Percentiles rank a stretch among this genome's conserved stretches.
phyloP scores from a whole-genome alignment of 2,888 invertebrate genomes.

The Candidula unifasciata region DNA sequence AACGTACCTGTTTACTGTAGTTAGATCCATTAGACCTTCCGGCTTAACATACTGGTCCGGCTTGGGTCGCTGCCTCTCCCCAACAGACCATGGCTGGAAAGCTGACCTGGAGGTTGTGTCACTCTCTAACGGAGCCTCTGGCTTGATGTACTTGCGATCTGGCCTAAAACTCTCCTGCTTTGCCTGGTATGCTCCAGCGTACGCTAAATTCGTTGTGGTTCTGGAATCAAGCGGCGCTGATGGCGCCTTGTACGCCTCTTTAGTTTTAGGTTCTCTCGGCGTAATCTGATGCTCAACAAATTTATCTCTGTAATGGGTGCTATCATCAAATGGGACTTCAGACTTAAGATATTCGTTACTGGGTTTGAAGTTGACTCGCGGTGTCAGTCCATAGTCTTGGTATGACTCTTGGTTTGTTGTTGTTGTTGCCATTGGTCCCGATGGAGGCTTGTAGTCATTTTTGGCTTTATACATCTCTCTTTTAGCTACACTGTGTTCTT shows the following conservation, averaged over 20 bases:
- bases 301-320: slow-evolving; percentile 59
- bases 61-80: slow-evolving; percentile 45
- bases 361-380: slow-evolving; percentile 50
- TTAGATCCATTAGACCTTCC: slow-evolving; percentile 68
- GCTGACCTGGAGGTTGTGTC: slow-evolving; percentile 59
- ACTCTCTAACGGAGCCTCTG: slow-evolving; percentile 56
- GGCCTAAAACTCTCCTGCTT: slow-evolving; percentile 72
- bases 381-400: slow-evolving; percentile 46
- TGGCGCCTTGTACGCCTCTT: slow-evolving; percentile 40
- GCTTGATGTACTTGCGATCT: slow-evolving; percentile 52
- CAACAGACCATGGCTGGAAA: slow-evolving; percentile 58
- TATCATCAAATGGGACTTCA: slow-evolving; percentile 52
- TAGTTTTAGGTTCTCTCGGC: slow-evolving; percentile 50
- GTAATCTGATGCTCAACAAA: slow-evolving; percentile 56
- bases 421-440: slow-evolving; percentile 34
- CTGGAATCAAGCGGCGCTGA: slow-evolving; percentile 42
- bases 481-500: slow-evolving; percentile 8
- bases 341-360: slow-evolving; percentile 59
- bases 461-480: slow-evolving; percentile 45
- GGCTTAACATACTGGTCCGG: slow-evolving; percentile 61
- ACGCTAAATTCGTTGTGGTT: slow-evolving; percentile 66
- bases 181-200: slow-evolving; percentile 59
- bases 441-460: slow-evolving; percentile 40
- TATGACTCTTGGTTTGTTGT: slow-evolving; percentile 70
- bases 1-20: slow-evolving; percentile 63